These are phyloP conservation scores for Tetrapedia diversipes DNA, from an alignment of 2,888 invertebrate genomes.

Conservation along the genomic window DNA sequence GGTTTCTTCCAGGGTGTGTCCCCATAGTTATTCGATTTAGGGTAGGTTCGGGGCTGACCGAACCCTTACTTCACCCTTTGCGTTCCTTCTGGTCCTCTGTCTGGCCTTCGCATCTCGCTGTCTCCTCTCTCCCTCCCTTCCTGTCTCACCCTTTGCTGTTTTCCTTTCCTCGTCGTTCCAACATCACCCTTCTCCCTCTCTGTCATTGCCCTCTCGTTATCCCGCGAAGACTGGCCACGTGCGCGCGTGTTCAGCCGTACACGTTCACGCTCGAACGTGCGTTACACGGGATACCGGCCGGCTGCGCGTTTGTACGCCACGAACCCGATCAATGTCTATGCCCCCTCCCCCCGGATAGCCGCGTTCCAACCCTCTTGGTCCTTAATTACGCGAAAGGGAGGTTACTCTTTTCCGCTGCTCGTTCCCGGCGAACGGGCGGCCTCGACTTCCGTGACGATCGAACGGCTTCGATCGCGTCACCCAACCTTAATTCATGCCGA, in stretches of 20 bases:
- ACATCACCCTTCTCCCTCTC: constrained; percentile 10
- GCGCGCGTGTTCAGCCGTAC: constrained; percentile 54
- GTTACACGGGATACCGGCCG: constrained; percentile 35
- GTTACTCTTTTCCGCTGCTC: constrained; percentile 58
- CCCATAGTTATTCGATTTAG: constrained; percentile 78
- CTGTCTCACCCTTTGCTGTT: background rate
- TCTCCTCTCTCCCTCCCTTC: background rate
- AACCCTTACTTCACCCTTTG: constrained; percentile 14
- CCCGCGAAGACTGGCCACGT: constrained; percentile 60
- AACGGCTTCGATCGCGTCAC: constrained; percentile 9
- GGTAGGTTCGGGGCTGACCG: constrained; percentile 74
- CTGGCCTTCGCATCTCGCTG: constrained; percentile 1
- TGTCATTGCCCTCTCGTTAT: constrained; percentile 56
- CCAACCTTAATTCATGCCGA: background rate
- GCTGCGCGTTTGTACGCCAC: constrained; percentile 57
- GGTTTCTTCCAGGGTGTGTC: constrained; percentile 79
- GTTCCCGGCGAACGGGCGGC: background rate
- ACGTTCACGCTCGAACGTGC: constrained; percentile 45
- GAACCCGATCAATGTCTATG: constrained; percentile 78
- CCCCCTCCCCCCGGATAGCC: constrained; percentile 43
- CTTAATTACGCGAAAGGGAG: constrained; percentile 78
- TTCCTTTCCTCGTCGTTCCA: background rate
- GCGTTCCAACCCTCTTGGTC: constrained; percentile 67
- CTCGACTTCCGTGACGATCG: constrained; percentile 6
- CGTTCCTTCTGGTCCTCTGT: background rate